phyloP scores from a whole-genome alignment of 2,888 invertebrate genomes.

The Auanema freiburgensis region DNA sequence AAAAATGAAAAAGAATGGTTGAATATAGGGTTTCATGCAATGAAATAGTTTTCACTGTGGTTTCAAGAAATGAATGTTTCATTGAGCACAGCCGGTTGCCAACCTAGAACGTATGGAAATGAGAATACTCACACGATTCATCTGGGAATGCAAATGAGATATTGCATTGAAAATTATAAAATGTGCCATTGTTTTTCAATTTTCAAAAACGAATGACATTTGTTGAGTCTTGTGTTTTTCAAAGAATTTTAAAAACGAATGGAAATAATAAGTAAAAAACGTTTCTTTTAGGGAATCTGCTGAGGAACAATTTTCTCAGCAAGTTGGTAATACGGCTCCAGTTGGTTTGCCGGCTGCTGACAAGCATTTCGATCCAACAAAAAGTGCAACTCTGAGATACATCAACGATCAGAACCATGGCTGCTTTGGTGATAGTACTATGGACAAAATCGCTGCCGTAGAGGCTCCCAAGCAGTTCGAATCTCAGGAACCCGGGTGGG shows the following conservation, averaged over 20 bases:
- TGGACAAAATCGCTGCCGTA: constrained; percentile 46
- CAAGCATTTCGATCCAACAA: constrained; percentile 48
- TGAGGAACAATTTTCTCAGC: constrained; percentile 45
- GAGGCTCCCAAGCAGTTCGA: constrained; percentile 38
- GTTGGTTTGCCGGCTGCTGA: constrained; percentile 38
- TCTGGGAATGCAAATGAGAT: no score
- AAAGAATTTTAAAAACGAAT: not conserved
- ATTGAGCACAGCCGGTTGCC: no score
- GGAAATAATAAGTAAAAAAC: not conserved
- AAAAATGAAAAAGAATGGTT: no score
- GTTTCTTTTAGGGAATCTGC: constrained; percentile 42
- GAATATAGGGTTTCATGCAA: no score
- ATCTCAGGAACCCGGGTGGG: constrained; percentile 44
- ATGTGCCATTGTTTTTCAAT: no score
- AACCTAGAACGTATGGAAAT: no score
- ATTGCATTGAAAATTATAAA: no score
- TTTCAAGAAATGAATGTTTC: no score
- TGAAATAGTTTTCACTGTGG: no score
- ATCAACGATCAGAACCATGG: constrained; percentile 33
- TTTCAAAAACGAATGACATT: no score
- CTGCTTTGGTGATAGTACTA: constrained; percentile 41
- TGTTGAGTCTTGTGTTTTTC: not conserved
- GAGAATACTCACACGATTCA: no score
- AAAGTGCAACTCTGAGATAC: constrained; percentile 45
- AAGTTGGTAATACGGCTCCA: constrained; percentile 34